Evolutionary conservation across 2,113 vertebrate genomes (phyloP), one percentile per base, ranked within the genome.

Genomic region (Pantherophis guttatus): DNA sequence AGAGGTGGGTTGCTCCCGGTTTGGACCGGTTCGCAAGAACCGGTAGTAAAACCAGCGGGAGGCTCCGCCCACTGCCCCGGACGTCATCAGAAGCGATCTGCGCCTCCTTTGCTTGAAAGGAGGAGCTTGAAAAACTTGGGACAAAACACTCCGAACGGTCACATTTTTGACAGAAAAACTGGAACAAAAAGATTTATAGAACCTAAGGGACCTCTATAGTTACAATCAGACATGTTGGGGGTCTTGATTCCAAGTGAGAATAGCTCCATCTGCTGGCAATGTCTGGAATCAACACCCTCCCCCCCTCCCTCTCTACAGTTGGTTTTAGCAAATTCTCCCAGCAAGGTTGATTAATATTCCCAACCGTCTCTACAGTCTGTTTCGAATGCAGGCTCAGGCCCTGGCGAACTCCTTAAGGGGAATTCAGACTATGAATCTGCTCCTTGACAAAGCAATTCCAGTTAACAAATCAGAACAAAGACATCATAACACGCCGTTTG

Each of bases 231-330:
- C 53, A 12, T 75, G 44, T n/a, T 24, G 17, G 62, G 3, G 26
- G 9, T 93, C 57, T 65, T 62, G 92, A 85, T 81, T 89, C 87
- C 93, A 91, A 96, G 93, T 95, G 92, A 3, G 89, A 52, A 86
- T 23, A 94, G 58, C 96, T 87, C 96, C 97, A 93, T 92, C 97
- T 97, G 94, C 93, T 97, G 98, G 75, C 0, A 1, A 92, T 44
- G 29, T 5, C 8, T 53, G 92, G 58, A 93, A 92, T 89, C 95
- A 93, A 96, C 90, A 44, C 39, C 8, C 91, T 85, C 58, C 57
- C 50, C 87, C 33, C 3, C 4, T 48, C 44, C 4, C 44, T 44
- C 39, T 44, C 44, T 1, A 89, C 17, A 0, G n/a, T 57, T 24
- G 29, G 23, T 23, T 57, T 55, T 9, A 23, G 19, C 87, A 26